phyloP scores from a whole-genome alignment of 2,888 invertebrate species.

The Dendrolimus pini region DNA sequence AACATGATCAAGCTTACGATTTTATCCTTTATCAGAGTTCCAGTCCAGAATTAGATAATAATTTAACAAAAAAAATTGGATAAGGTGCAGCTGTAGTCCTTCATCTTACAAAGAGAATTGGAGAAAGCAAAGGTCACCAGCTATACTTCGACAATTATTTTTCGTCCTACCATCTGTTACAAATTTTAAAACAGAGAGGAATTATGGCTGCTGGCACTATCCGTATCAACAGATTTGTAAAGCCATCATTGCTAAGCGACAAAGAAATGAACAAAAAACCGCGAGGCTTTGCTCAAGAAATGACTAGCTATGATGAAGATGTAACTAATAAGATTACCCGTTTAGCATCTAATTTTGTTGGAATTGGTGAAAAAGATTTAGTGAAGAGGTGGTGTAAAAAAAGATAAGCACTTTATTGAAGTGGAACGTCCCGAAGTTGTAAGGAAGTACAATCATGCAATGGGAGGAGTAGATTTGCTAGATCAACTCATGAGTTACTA shows the following conservation, averaged over 20 bases:
- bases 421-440: slow-evolving; percentile 25
- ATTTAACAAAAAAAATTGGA: slow-evolving; percentile 16
- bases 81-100: slow-evolving; percentile 19
- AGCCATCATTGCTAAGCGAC: slow-evolving; percentile 16
- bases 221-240: slow-evolving; percentile 19
- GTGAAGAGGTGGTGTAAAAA: slow-evolving; percentile 19
- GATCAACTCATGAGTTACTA: slow-evolving; percentile 32
- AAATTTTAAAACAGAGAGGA: slow-evolving; percentile 17
- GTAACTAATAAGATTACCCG: slow-evolving; percentile 21
- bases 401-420: slow-evolving; percentile 15
- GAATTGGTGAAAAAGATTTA: slow-evolving; percentile 18
- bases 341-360: slow-evolving; percentile 21
- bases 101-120: slow-evolving; percentile 20
- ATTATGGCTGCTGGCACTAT: slow-evolving; percentile 20
- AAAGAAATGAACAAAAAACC: slow-evolving; percentile 17
- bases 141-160: slow-evolving; percentile 23
- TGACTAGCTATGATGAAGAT: slow-evolving; percentile 16
- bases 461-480: slow-evolving; percentile 29
- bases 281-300: slow-evolving; percentile 19
- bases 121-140: slow-evolving; percentile 16
- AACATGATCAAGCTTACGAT: slow-evolving; percentile 20
- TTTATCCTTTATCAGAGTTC: slow-evolving; percentile 22
- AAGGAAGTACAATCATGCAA: slow-evolving; percentile 27
- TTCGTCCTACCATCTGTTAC: slow-evolving; percentile 17
- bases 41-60: slow-evolving; percentile 17